Conservation (phyloP, 2,797 vertebrate species). For the Phalanger gymnotis region DNA sequence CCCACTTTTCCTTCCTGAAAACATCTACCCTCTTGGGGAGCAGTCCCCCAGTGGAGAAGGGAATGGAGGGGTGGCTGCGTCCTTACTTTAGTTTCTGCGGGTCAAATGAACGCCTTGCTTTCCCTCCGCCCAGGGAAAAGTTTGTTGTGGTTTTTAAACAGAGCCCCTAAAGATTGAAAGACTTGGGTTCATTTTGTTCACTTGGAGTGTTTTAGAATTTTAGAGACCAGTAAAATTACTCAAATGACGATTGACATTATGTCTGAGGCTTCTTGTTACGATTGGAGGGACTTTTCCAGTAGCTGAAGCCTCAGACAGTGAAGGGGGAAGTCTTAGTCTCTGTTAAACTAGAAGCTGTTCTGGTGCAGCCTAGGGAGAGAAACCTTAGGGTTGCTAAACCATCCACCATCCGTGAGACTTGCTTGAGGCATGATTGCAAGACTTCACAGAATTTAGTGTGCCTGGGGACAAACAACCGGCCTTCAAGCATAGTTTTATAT, state of each 20-base stretch:
- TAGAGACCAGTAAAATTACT: neutral
- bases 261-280: neutral
- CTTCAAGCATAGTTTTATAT: neutral
- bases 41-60: neutral
- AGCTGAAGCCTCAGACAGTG: neutral
- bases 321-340: neutral
- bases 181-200: neutral
- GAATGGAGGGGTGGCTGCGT: neutral
- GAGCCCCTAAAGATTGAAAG: neutral
- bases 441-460: neutral
- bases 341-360: neutral
- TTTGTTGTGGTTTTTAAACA: neutral
- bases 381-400: neutral
- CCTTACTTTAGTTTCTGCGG: neutral
- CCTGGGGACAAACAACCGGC: neutral
- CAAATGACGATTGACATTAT: neutral
- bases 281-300: neutral
- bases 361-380: neutral
- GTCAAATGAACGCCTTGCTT: neutral
- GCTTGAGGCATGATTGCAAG: neutral
- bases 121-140: neutral
- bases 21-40: neutral
- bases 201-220: neutral
- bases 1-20: neutral
- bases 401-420: fast-evolving